Conservation (phyloP, 1,140 invertebrate species). For the Globodera rostochiensis region DNA sequence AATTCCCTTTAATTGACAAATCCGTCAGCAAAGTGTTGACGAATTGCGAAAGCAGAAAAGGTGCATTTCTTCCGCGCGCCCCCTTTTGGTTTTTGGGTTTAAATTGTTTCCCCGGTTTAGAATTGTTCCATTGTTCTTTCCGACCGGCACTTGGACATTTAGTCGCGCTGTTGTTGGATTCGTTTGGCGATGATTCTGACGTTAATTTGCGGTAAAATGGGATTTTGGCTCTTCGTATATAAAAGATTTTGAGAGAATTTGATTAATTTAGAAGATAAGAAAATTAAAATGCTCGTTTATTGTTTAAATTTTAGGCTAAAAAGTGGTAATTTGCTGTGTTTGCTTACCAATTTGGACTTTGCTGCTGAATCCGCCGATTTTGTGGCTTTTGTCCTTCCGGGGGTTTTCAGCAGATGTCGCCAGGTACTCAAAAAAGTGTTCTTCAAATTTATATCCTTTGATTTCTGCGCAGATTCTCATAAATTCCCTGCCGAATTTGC, state of each 20-base stretch:
- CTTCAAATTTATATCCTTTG: background rate
- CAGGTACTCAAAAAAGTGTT: background rate
- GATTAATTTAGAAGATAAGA: background rate
- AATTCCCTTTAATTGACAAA: background rate
- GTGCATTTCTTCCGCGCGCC: background rate
- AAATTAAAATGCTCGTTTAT: background rate
- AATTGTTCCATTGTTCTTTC: slow-evolving; percentile 17
- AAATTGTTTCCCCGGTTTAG: background rate
- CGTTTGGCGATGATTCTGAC: slow-evolving; percentile 13
- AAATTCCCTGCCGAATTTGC: background rate
- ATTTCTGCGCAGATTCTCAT: background rate
- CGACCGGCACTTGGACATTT: slow-evolving; percentile 23
- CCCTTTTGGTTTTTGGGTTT: background rate
- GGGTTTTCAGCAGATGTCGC: slow-evolving; percentile 8
- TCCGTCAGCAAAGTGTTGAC: background rate
- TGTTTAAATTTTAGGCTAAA: slow-evolving; percentile 6
- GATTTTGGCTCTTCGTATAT: too few species aligned
- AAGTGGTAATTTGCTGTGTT: slow-evolving; percentile 8
- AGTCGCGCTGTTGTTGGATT: slow-evolving; percentile 6
- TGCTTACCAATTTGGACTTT: slow-evolving; percentile 1
- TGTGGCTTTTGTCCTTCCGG: slow-evolving; percentile 23
- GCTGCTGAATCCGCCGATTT: slow-evolving; percentile 17
- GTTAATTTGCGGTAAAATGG: slow-evolving; percentile 10
- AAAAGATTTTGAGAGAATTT: too few species aligned
- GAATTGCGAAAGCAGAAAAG: background rate